Percentiles rank a stretch among this genome's conserved stretches.
These are phyloP conservation scores for Redunca redunca DNA, from an alignment of 2,113 vertebrate genomes.

Conservation along the genomic window DNA sequence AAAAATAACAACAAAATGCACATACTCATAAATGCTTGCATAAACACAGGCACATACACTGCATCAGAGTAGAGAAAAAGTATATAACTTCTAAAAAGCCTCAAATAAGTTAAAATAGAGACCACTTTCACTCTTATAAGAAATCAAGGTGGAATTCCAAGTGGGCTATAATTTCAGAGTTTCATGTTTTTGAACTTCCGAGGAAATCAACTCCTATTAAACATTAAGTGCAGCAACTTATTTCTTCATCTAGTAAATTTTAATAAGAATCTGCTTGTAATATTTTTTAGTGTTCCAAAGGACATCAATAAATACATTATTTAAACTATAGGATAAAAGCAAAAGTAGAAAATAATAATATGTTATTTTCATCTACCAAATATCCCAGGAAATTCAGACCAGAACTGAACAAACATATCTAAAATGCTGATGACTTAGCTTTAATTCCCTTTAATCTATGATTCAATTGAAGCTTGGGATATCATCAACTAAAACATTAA, in stretches of 20 bases:
- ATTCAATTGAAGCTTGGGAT: not conserved
- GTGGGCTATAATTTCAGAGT: not conserved
- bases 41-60: not conserved
- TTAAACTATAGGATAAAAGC: constrained; percentile 6
- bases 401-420: not conserved
- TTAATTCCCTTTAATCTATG: not conserved
- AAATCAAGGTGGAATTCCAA: not conserved
- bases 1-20: not conserved
- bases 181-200: not conserved
- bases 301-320: constrained; percentile 1
- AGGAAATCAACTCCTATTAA: not conserved
- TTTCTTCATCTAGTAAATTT: constrained; percentile 38
- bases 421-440: not conserved
- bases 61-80: not conserved
- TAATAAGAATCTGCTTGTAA: constrained; percentile 11
- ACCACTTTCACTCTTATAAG: not conserved
- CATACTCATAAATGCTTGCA: not conserved
- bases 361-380: not conserved
- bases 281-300: not conserved
- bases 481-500: constrained; percentile 19
- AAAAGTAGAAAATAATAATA: not conserved
- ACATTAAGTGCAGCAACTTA: constrained; percentile 3
- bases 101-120: not conserved
- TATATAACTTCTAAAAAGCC: not conserved
- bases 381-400: not conserved